Base-by-base conservation (phyloP, 1,140 invertebrate genomes). In the Metopolophium dirhodum region DNA sequence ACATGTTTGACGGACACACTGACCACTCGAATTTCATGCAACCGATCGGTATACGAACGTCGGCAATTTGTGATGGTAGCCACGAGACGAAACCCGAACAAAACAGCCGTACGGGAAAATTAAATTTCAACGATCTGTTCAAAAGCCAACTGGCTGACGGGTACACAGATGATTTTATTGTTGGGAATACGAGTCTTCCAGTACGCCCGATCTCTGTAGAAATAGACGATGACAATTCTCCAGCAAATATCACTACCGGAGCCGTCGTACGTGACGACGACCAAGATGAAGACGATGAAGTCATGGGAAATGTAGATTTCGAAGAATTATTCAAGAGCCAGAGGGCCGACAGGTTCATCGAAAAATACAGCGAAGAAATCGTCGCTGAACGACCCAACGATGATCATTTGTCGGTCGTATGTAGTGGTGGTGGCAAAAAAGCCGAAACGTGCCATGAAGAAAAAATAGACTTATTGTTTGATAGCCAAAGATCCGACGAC, bases 271-370 rank as follows among this genome's bases (percentile, higher is more conserved):
- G 6, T 7, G 47, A 35, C 30, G n/a, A 22, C 22, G 23, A 37
- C 35, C 20, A 37, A 30, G 35, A n/a, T 8, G 87, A 37, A 30
- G 61, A 91, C 1, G 54, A 77, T 1, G 41, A 47, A 49, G 45
- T 14, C 2, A 14, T 85, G 14, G n/a, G 26, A 83, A 54, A 92
- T 30, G 2, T 92, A 7, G 14, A 83, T 85, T 83, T 92, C n/a
- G 91, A 83, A 49, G 68, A 92, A 18, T 0, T 92, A 30, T 92
- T 92, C 23, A 92, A 92, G n/a, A 92, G 91, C n/a, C 91, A 92
- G 30, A 82, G 77, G 18, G 77, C 77, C 2, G 47, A 92, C 7
- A 37, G 20, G 22, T 85, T 51, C 35, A 92, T 92, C 68, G 77
- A 92, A 54, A 35, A 54, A 7, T 92, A 92, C n/a, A 92, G 35